Percentiles rank a stretch among this genome's conserved stretches.
Conservation (phyloP, 2,888 invertebrate genomes). For the Deilephila porcellus region DNA sequence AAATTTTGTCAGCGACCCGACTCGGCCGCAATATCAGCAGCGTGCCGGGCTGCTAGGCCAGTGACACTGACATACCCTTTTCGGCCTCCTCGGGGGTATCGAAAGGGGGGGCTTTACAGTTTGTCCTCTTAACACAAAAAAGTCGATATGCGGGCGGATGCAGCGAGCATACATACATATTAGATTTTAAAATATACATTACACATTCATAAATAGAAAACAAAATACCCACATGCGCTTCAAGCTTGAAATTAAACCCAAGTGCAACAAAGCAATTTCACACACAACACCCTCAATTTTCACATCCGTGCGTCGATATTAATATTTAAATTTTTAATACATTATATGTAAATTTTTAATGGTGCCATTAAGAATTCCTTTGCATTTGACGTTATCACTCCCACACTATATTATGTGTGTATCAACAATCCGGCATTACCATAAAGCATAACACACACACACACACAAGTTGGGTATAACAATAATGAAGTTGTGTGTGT, state of each 20-base stretch:
- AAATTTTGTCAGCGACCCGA: no score
- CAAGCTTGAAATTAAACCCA: not conserved
- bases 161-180: no score
- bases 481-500: slow-evolving; percentile 40
- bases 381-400: slow-evolving; percentile 31
- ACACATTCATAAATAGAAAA: no score
- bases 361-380: slow-evolving; percentile 28
- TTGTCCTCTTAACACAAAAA: no score
- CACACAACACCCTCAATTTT: slow-evolving; percentile 2
- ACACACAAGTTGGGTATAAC: slow-evolving; percentile 32
- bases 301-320: slow-evolving; percentile 7
- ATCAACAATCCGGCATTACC: slow-evolving; percentile 53
- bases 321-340: slow-evolving; percentile 24
- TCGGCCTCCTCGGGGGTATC: no score
- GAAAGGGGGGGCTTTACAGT: no score
- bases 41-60: no score
- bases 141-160: no score
- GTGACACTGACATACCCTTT: no score
- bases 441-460: slow-evolving; percentile 58
- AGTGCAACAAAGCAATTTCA: slow-evolving; percentile 3
- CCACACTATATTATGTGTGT: slow-evolving; percentile 43
- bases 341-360: slow-evolving; percentile 32
- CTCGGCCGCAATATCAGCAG: no score
- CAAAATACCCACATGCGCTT: not conserved
- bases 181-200: no score